phyloP scores from a whole-genome alignment of 2,113 vertebrate genomes.

The Mionectes macconnelli region DNA sequence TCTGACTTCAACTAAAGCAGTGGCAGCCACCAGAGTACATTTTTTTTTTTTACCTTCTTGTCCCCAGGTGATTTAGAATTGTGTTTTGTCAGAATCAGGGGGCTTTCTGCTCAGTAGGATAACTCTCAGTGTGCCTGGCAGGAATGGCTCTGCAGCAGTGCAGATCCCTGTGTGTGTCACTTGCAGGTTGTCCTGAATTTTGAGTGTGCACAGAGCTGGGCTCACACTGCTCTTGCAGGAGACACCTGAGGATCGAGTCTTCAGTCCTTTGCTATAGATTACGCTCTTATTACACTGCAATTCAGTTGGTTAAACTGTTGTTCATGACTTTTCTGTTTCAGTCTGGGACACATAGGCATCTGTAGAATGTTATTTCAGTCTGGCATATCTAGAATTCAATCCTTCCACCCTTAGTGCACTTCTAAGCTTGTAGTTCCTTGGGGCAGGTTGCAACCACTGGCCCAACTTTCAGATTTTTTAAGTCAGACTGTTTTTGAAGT shows the following conservation, averaged over 20 bases:
- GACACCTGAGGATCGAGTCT: not conserved
- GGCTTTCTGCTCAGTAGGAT: not conserved
- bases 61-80: not conserved
- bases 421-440: not conserved
- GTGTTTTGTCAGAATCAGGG: not conserved
- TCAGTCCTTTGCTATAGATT: not conserved
- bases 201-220: not conserved
- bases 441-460: not conserved
- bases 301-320: not conserved
- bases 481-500: not conserved
- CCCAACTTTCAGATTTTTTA: not conserved
- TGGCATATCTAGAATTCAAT: accelerated
- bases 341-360: accelerated
- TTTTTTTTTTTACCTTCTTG: not conserved
- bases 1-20: not conserved
- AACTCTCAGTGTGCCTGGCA: not conserved
- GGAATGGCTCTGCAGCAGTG: not conserved
- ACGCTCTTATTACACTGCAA: not conserved
- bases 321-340: not conserved
- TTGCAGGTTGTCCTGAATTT: not conserved
- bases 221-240: not conserved
- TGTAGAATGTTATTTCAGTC: not conserved
- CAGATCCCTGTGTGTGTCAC: not conserved
- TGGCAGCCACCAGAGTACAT: not conserved
- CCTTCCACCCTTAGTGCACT: not conserved